These are phyloP conservation scores for Zhuqinia jingwanae DNA, from an alignment of 2,888 invertebrate species.

Conservation along the genomic window DNA sequence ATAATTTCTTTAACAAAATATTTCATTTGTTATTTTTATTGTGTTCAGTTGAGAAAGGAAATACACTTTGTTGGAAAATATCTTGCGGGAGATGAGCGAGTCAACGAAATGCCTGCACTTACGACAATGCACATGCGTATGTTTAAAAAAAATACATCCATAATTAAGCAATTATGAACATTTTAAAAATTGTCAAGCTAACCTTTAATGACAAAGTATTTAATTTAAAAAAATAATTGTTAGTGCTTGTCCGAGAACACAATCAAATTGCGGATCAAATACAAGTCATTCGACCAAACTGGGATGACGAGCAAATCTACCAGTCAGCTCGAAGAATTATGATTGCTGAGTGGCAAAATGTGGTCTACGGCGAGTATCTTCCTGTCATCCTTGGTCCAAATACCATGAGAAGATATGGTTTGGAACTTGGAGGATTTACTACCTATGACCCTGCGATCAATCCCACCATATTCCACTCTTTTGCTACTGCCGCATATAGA, in stretches of 20 bases:
- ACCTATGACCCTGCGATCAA: constrained; percentile 70
- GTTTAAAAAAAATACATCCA: neutral
- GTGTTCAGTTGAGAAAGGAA: no score
- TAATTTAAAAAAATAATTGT: neutral
- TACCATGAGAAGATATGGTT: constrained; percentile 63
- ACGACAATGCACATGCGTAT: constrained; percentile 74
- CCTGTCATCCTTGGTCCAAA: constrained; percentile 74
- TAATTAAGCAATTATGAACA: no score
- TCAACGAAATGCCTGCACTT: constrained; percentile 76
- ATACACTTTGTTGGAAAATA: no score
- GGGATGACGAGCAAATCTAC: constrained; percentile 59
- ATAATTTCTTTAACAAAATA: no score
- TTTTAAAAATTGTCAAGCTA: no score
- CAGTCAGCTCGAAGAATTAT: constrained; percentile 75
- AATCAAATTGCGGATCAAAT: constrained; percentile 74
- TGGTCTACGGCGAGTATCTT: constrained; percentile 77
- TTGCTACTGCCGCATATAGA: constrained; percentile 78
- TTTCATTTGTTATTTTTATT: no score
- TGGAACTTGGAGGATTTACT: constrained; percentile 34
- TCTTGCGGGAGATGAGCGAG: constrained; percentile 74
- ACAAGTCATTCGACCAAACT: neutral
- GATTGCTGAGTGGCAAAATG: constrained; percentile 75
- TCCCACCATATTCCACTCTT: constrained; percentile 76
- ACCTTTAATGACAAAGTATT: no score
- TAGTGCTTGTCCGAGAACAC: constrained; percentile 75